Conservation (phyloP, 2,888 invertebrate genomes). For the Scotopteryx bipunctaria region DNA sequence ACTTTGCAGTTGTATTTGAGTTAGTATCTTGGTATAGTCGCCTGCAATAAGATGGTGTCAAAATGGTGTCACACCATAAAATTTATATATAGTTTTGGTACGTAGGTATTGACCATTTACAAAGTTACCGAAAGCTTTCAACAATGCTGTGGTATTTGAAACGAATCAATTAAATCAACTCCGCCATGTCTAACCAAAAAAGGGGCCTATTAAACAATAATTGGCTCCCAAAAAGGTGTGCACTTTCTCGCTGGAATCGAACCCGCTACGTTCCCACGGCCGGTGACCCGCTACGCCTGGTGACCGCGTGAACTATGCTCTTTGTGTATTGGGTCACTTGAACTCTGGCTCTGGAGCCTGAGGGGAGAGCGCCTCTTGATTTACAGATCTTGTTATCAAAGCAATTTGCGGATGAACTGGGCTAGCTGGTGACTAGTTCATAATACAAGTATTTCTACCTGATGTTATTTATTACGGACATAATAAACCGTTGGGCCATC, state of each 20-base stretch:
- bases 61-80: too few species aligned
- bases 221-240: conserved; percentile 44
- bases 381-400: background rate
- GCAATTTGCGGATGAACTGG: background rate
- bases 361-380: background rate
- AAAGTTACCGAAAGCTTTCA: background rate
- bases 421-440: too few species aligned
- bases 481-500: too few species aligned
- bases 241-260: conserved; percentile 47
- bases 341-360: conserved; percentile 4
- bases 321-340: conserved; percentile 17
- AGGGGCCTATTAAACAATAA: conserved; percentile 39
- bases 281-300: conserved; percentile 32
- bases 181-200: conserved; percentile 14
- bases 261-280: conserved; percentile 46
- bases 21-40: background rate
- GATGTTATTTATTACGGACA: too few species aligned
- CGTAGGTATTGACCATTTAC: too few species aligned
- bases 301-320: conserved; percentile 22
- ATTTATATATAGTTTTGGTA: too few species aligned
- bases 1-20: background rate
- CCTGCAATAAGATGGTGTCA: too few species aligned
- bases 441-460: too few species aligned
- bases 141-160: background rate
- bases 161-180: conserved; percentile 21